Base-by-base conservation (phyloP, 2,113 vertebrate genomes). In the Emydocephalus ijimae region DNA sequence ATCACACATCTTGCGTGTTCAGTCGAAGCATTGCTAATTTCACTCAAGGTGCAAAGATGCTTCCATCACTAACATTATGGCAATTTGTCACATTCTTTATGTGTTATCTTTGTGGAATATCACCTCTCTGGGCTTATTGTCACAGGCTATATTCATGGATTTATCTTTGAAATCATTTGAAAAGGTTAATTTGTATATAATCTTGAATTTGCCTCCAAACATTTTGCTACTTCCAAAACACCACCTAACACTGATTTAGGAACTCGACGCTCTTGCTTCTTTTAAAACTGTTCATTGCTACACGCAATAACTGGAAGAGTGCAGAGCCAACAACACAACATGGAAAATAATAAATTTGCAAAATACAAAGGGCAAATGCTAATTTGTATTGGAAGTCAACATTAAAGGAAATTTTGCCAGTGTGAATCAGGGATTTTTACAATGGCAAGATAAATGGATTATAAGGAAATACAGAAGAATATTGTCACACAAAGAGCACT, bases 151-250 rank as follows among this genome's bases (percentile, higher is more conserved):
- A 0, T 29, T 90, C 18, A 89, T 6, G 64, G 55, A 88, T 54
- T 94, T 93, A 92, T 92, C 81, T 91, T 94, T 95, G 90, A 94
- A 94, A 95, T 94, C 90, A 74, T 95, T 52, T 94, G 96, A 95
- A 95, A 94, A 96, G 89, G 91, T 96, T 95, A 93, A 94, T 95
- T 34, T 69, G 57, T 0, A 1, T 56, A 85, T 94, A 69, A 50
- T 93, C 81, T 64, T 90, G 93, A 74, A 92, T 92, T 91, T 29
- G 24, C 74, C 61, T 89, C 87, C 91, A 93, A 93, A 93, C 5
- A 10, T 85, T 94, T 69, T 56, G 12, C 39, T 61, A 39, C 0
- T 90, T 94, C 88, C 69, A 57, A 92, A 93, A 92, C 29, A 26
- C 87, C 10, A 92, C 7, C 29, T 26, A n/a, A 45, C 87, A 0